These are phyloP conservation scores for Odontophorus gujanensis DNA, from an alignment of 2,113 vertebrate species.

Conservation along the genomic window DNA sequence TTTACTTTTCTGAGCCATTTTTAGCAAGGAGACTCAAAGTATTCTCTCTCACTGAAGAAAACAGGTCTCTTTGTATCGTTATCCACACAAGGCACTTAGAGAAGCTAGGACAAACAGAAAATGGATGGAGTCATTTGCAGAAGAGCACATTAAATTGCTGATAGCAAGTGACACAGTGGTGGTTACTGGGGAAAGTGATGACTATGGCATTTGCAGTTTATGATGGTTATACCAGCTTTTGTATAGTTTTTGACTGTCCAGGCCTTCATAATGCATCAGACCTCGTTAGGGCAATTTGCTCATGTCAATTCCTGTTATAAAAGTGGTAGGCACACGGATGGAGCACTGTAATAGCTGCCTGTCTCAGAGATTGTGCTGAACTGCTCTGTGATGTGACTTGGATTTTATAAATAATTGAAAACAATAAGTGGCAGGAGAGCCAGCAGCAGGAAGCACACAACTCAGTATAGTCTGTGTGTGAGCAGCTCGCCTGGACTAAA, in stretches of 20 bases:
- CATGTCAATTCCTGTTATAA: slow-evolving; percentile 48
- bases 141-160: not conserved
- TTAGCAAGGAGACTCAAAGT: not conserved
- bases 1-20: not conserved
- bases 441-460: slow-evolving; percentile 53
- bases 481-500: slow-evolving; percentile 65
- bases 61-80: not conserved
- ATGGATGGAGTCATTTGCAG: not conserved
- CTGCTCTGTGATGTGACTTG: slow-evolving; percentile 53
- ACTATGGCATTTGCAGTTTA: not conserved
- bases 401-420: slow-evolving; percentile 73
- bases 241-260: not conserved
- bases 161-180: not conserved
- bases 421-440: slow-evolving; percentile 63
- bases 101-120: not conserved
- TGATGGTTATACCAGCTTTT: not conserved
- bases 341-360: slow-evolving; percentile 31
- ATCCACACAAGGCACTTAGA: not conserved
- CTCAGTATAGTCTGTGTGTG: slow-evolving; percentile 51
- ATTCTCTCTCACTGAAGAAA: not conserved
- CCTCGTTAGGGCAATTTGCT: slow-evolving; percentile 50
- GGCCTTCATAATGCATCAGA: not conserved
- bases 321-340: slow-evolving; percentile 19
- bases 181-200: not conserved
- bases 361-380: slow-evolving; percentile 16